Conservation (phyloP, 2,888 invertebrate species). For the Parelbella ahira region DNA sequence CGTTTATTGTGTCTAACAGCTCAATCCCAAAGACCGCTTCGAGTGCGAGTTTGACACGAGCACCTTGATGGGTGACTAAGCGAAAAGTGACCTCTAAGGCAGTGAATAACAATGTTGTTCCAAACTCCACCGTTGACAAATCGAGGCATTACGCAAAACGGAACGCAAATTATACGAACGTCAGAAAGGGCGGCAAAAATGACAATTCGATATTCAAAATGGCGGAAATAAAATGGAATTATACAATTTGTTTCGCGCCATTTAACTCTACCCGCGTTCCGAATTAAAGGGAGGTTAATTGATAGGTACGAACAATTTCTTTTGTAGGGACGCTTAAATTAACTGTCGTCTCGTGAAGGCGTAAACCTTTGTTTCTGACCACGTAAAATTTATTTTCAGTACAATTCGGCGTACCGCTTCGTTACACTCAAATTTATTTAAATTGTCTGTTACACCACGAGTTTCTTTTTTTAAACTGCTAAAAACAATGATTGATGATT, state of each 20-base stretch:
- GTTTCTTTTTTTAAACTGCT: no score
- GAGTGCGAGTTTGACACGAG: constrained; percentile 25
- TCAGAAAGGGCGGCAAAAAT: constrained; percentile 53
- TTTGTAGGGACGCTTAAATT: constrained; percentile 17
- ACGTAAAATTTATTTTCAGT: constrained; percentile 10
- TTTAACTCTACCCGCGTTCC: constrained; percentile 41
- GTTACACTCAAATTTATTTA: no score
- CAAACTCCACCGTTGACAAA: constrained; percentile 43
- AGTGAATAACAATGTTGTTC: constrained; percentile 29
- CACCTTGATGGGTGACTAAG: constrained; percentile 51
- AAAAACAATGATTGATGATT: no score
- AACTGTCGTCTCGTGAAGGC: constrained; percentile 4
- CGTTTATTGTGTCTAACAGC: no score
- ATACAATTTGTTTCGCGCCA: constrained; percentile 48
- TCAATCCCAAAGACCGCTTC: constrained; percentile 11
- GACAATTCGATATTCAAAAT: constrained; percentile 55
- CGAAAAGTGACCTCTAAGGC: constrained; percentile 38
- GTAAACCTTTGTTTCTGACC: constrained; percentile 15
- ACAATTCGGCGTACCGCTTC: background rate
- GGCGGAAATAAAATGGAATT: constrained; percentile 45
- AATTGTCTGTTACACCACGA: no score
- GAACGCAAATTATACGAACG: constrained; percentile 38
- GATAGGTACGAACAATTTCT: constrained; percentile 32
- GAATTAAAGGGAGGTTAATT: constrained; percentile 48
- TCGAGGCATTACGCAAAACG: constrained; percentile 32